Percentiles rank a stretch among this genome's conserved stretches.
These are phyloP conservation scores for Eubasilissa splendida DNA, from an alignment of 2,888 invertebrate species.

Conservation along the genomic window DNA sequence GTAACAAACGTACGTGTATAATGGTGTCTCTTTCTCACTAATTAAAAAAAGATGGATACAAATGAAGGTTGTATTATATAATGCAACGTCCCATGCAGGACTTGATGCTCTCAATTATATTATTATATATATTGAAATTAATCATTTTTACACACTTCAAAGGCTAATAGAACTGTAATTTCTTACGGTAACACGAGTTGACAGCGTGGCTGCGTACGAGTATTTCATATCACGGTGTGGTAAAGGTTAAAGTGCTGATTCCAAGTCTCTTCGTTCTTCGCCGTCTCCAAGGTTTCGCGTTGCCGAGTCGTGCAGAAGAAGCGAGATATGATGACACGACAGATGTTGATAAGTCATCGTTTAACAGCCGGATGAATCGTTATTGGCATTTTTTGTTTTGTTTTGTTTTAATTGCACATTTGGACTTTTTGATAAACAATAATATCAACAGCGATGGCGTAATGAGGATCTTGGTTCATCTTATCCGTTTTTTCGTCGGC, in stretches of 20 bases:
- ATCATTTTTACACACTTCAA: too few relatives aligned
- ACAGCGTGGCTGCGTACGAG: not conserved
- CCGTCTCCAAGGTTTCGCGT: not conserved
- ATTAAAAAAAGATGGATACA: too few relatives aligned
- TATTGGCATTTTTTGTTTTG: not conserved
- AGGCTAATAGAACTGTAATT: too few relatives aligned
- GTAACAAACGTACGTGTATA: too few relatives aligned
- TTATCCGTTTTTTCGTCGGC: not conserved
- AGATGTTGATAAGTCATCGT: not conserved
- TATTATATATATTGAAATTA: too few relatives aligned
- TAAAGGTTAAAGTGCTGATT: not conserved
- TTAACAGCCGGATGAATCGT: slow-evolving; percentile 16
- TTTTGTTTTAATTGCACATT: slow-evolving; percentile 3
- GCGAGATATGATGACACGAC: slow-evolving; percentile 10
- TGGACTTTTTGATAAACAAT: not conserved
- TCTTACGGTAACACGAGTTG: too few relatives aligned
- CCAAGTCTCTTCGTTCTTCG: not conserved
- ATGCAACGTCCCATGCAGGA: too few relatives aligned
- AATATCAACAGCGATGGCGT: not conserved
- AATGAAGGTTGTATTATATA: too few relatives aligned
- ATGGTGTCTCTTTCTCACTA: too few relatives aligned
- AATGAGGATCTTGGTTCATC: not conserved
- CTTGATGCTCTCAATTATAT: too few relatives aligned
- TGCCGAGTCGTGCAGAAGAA: slow-evolving; percentile 17
- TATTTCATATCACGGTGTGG: not conserved